phyloP scores from a whole-genome alignment of 2,797 vertebrate genomes.

The Huso huso region DNA sequence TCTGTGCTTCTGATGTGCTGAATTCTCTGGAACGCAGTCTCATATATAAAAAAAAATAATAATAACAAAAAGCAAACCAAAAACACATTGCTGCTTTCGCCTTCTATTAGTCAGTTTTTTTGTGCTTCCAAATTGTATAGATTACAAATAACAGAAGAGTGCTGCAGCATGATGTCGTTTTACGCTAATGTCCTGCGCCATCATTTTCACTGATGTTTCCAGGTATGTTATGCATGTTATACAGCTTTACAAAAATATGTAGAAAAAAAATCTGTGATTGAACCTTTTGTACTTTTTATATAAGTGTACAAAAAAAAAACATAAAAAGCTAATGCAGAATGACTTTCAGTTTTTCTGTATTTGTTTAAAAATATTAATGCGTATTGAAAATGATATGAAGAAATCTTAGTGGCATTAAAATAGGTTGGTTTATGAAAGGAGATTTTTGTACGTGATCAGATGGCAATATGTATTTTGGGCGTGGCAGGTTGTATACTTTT shows the following conservation, averaged over 20 bases:
- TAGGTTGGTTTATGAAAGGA: too few relatives aligned
- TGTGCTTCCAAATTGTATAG: constrained; percentile 49
- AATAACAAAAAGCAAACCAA: background rate
- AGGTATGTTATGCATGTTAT: constrained; percentile 69
- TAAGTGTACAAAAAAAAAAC: too few relatives aligned
- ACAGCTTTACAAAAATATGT: background rate
- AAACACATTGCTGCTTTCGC: constrained; percentile 47
- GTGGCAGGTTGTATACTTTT: background rate
- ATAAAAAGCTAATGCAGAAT: too few relatives aligned
- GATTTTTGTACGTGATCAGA: too few relatives aligned
- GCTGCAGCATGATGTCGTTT: constrained; percentile 60
- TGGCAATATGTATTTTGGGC: background rate
- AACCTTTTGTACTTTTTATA: too few relatives aligned
- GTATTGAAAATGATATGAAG: too few relatives aligned
- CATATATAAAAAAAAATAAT: constrained; percentile 39
- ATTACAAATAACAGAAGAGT: constrained; percentile 59
- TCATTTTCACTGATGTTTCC: constrained; percentile 52
- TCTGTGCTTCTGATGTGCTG: constrained; percentile 66
- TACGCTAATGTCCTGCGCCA: constrained; percentile 41
- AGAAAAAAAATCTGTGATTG: too few relatives aligned
- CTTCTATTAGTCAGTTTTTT: constrained; percentile 59
- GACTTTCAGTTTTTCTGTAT: too few relatives aligned
- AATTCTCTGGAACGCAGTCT: constrained; percentile 64
- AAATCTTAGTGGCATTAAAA: too few relatives aligned
- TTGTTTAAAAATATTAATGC: too few relatives aligned